phyloP scores from a whole-genome alignment of 2,888 invertebrate genomes.

The Hydraecia micacea region DNA sequence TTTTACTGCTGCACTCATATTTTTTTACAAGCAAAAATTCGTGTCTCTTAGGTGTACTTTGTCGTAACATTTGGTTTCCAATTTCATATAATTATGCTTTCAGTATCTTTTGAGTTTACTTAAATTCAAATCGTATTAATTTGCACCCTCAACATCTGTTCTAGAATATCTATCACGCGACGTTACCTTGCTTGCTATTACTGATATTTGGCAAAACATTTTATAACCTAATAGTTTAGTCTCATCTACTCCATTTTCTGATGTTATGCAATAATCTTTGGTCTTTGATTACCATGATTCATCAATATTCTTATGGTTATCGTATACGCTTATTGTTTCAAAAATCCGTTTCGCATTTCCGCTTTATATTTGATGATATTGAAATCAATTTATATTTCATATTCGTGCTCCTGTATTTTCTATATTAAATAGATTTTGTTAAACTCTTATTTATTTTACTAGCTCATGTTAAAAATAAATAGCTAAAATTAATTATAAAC shows the following conservation, averaged over 20 bases:
- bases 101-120: not conserved
- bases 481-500: not conserved
- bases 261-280: constrained; percentile 21
- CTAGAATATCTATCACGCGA: constrained; percentile 1
- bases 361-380: not conserved
- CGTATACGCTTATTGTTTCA: not conserved
- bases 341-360: not conserved
- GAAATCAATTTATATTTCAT: not conserved
- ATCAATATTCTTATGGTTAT: not conserved
- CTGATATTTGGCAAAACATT: constrained; percentile 37
- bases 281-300: constrained; percentile 1
- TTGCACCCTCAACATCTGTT: not conserved
- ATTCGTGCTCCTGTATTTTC: not conserved
- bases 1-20: not conserved
- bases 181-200: constrained; percentile 44
- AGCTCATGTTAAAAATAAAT: constrained; percentile 1
- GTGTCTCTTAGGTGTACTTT: not conserved
- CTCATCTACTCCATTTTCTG: not conserved
- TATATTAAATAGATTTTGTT: not conserved
- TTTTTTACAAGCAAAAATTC: not conserved
- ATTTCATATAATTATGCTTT: not conserved
- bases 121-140: not conserved
- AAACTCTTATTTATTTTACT: not conserved
- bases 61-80: not conserved
- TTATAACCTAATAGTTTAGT: not conserved